Conservation (phyloP, 64 coral and sea anemone genomes). For the Stichodactyla helianthus region DNA sequence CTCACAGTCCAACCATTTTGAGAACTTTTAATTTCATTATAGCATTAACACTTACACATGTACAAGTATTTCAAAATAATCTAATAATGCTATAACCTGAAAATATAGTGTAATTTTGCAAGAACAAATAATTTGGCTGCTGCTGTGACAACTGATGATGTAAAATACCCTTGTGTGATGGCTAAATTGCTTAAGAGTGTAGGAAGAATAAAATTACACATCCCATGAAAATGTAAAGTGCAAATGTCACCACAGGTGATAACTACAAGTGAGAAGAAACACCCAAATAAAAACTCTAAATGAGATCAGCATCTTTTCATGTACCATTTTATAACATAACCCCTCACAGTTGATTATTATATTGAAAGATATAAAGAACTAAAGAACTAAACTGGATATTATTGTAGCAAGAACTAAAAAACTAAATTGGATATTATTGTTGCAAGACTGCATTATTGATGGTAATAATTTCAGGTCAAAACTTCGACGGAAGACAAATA, state of each 20-base stretch:
- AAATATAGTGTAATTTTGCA: not conserved
- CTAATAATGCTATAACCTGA: not conserved
- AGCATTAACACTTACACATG: not conserved
- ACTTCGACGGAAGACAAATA: not conserved
- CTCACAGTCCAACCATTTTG: not conserved
- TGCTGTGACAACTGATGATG: not conserved
- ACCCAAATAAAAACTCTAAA: not conserved
- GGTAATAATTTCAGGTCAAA: not conserved
- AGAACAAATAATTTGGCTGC: not conserved
- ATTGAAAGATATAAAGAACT: not conserved
- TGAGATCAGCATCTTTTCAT: not conserved
- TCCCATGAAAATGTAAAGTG: not conserved
- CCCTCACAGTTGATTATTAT: too few species aligned
- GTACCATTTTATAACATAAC: too few species aligned
- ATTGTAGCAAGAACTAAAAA: not conserved
- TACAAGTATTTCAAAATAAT: not conserved
- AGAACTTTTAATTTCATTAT: not conserved
- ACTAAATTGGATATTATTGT: conserved; percentile 6
- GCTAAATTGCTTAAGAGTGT: not conserved
- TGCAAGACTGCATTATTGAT: not conserved
- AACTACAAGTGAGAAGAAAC: not conserved
- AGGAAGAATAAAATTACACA: not conserved
- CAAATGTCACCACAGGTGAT: not conserved
- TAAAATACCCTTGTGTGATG: not conserved
- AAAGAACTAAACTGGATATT: not conserved